These are phyloP conservation scores for Apogon hyalosoma DNA, from an alignment of 2,797 vertebrate species.

Conservation along the genomic window DNA sequence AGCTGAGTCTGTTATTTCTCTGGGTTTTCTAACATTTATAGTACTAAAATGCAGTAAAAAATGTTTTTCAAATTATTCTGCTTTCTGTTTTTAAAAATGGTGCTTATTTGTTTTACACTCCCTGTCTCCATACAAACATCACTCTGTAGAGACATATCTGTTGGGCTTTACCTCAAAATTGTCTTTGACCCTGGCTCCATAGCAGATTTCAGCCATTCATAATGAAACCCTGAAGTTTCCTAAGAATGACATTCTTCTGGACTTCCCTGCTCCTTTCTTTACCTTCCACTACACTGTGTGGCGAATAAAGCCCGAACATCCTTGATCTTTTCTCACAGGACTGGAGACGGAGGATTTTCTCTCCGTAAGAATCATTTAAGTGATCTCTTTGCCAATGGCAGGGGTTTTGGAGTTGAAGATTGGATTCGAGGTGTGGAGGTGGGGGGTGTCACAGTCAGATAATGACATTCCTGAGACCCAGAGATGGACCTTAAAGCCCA, in stretches of 20 bases:
- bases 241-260: conserved; percentile 75
- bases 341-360: conserved; percentile 80
- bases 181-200: conserved; percentile 64
- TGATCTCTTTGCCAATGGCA: conserved; percentile 72
- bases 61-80: no score
- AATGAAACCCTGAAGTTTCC: conserved; percentile 65
- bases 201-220: conserved; percentile 58
- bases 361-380: conserved; percentile 82
- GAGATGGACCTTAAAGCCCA: conserved; percentile 83
- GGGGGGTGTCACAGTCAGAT: conserved; percentile 74
- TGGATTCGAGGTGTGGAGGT: conserved; percentile 56
- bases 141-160: conserved; percentile 33
- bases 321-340: conserved; percentile 84
- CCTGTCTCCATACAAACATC: not conserved
- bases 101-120: not conserved
- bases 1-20: not conserved
- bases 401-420: conserved; percentile 67
- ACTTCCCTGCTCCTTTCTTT: conserved; percentile 51
- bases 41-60: no score
- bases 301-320: conserved; percentile 76
- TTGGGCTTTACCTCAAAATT: conserved; percentile 48
- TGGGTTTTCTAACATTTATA: no score
- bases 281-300: conserved; percentile 46
- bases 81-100: not conserved
- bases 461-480: conserved; percentile 88